Base-by-base conservation (phyloP, 92 coral and sea anemone genomes). In the Epizoanthus illoricatus region DNA sequence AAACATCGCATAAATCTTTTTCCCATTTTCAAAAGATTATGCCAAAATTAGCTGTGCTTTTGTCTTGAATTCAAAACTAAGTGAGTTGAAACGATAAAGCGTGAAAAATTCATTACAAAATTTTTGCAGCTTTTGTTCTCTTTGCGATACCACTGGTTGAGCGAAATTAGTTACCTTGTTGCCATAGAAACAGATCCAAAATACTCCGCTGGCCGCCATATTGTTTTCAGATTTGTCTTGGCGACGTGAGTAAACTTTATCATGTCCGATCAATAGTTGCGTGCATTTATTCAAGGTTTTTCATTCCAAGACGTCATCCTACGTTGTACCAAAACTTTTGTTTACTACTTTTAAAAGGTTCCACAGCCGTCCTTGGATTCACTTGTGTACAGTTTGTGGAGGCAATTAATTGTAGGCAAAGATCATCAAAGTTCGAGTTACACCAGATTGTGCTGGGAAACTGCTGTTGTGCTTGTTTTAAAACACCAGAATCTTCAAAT, bases 151-250 rank as follows among this genome's bases (percentile, higher is more conserved):
- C 55, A 75, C 21, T 21, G 69, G 69, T 60, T 67, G 67, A 75
- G 65, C 58, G 65, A 74, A 75, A 75, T 57, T 75, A 13, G 81
- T 39, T 62, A 42, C 61, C 11, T 10, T 40, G 82, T 78, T 62
- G 64, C 82, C 20, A 78, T 78, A 63, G 82, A 69, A 78, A 78
- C 71, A 24, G 23, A 12, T 19, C 60, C 45, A 76, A 76, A 78
- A 78, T 78, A 78, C 58, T 59, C 82, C 82, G 71, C 70, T 64
- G 71, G 42, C 71, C 72, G 67, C 82, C 66, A 78, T 78, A 75
- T 49, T 40, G 71, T 78, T 78, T 78, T 57, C 24, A 20, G 56
- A 20, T 78, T 78, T 78, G 82, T 63, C 82, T 78, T 78, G 56
- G 82, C 82, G 82, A 78, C 82, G 40, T 20, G 60, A 1, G 71